Evolutionary conservation across 1,140 invertebrate genomes (phyloP).

Genomic region (Campodea augens): DNA sequence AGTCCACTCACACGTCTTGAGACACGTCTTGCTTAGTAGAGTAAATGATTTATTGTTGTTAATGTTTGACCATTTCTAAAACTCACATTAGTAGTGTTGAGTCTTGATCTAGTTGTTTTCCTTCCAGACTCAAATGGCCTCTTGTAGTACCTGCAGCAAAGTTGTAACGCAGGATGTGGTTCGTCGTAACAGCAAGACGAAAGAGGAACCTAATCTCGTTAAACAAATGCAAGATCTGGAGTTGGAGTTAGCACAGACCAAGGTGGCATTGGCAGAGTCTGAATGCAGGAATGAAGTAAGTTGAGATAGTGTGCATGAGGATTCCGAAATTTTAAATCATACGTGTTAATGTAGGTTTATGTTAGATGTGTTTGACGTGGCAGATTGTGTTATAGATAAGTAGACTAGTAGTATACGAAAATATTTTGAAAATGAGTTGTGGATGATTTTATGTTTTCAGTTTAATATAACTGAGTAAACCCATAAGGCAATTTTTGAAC

Average conservation of each 20-base stretch:
- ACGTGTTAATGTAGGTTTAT: background rate
- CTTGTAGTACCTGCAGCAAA: background rate
- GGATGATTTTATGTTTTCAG: background rate
- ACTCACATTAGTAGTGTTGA: too few species aligned
- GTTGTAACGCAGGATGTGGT: background rate
- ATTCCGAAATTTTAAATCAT: background rate
- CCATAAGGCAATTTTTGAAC: too few species aligned
- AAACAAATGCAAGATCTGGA: slow-evolving; percentile 73
- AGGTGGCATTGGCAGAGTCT: slow-evolving; percentile 88
- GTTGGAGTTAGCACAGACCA: slow-evolving; percentile 86
- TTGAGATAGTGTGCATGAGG: background rate
- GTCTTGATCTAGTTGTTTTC: too few species aligned
- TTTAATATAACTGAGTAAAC: too few species aligned
- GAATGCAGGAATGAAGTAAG: slow-evolving; percentile 84
- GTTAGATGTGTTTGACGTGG: background rate
- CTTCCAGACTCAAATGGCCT: background rate
- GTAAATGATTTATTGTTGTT: too few species aligned
- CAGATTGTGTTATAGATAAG: background rate
- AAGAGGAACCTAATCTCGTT: background rate
- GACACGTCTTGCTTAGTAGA: too few species aligned
- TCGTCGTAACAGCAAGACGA: background rate
- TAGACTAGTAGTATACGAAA: background rate
- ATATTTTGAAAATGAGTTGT: background rate
- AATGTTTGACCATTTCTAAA: too few species aligned
- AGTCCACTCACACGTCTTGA: too few species aligned